Evolutionary conservation across 2,113 vertebrate species (phyloP).

Genomic region (Montifringilla adamsi): DNA sequence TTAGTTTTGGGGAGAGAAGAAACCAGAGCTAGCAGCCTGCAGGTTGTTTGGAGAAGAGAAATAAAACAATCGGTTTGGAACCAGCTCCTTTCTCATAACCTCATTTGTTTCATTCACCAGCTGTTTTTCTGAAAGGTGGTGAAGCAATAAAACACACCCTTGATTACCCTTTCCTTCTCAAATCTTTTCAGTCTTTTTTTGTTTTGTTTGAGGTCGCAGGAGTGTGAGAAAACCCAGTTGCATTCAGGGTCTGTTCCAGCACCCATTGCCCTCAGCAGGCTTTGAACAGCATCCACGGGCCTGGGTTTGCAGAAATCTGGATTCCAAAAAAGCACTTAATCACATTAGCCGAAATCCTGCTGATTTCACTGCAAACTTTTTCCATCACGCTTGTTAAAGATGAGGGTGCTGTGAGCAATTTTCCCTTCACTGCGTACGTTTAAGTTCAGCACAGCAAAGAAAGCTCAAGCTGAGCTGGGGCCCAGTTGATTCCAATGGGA

Average conservation of each 20-base stretch:
- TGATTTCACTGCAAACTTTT: conserved; percentile 41
- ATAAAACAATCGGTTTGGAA: neutral
- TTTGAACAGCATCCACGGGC: neutral
- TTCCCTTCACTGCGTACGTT: conserved; percentile 9
- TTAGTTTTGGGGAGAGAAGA: neutral
- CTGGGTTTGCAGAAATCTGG: neutral
- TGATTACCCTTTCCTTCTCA: neutral
- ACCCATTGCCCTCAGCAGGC: neutral
- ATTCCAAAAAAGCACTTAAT: conserved; percentile 29
- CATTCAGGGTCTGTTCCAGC: neutral
- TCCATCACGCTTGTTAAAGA: neutral
- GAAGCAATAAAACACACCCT: conserved; percentile 21
- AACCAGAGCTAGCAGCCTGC: conserved; percentile 9
- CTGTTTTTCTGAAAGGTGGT: conserved; percentile 28
- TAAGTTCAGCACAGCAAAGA: conserved; percentile 38
- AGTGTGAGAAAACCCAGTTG: neutral
- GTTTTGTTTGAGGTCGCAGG: neutral
- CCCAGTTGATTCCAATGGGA: conserved; percentile 49
- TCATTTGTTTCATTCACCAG: conserved; percentile 2
- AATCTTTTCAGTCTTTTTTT: neutral
- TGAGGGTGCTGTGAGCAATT: conserved; percentile 25
- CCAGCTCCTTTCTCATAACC: neutral
- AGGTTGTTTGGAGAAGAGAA: conserved; percentile 17
- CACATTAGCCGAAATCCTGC: conserved; percentile 3
- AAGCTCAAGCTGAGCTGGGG: conserved; percentile 40